Evolutionary conservation across 2,888 invertebrate genomes (phyloP).

Genomic region (Tenthredo notha): DNA sequence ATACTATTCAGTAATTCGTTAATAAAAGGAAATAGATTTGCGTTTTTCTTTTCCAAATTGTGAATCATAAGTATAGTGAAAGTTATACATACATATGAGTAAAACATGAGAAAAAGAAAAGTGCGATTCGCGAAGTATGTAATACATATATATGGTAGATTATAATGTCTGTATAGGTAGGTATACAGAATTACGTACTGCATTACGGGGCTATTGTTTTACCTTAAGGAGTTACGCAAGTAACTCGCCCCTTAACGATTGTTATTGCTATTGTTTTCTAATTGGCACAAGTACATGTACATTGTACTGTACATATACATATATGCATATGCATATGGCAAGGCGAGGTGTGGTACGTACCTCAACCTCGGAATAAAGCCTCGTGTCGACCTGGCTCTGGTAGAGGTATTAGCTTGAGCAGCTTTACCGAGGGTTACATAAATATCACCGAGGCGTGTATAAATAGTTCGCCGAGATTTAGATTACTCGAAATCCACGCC

Average conservation of each 20-base stretch:
- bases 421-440: constrained; percentile 40
- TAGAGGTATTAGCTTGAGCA: constrained; percentile 32
- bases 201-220: constrained; percentile 32
- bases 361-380: constrained; percentile 13
- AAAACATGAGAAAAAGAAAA: not conserved
- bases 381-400: not conserved
- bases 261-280: constrained; percentile 47
- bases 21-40: not conserved
- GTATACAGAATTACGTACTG: not conserved
- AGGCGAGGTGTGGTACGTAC: constrained; percentile 2
- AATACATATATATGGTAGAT: not conserved
- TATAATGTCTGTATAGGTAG: not conserved
- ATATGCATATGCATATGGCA: not conserved
- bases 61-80: not conserved
- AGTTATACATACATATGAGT: not conserved
- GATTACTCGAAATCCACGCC: constrained; percentile 38
- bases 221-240: constrained; percentile 22
- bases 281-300: constrained; percentile 36
- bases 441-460: constrained; percentile 48
- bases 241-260: constrained; percentile 30
- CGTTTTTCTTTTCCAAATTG: not conserved
- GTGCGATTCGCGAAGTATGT: not conserved
- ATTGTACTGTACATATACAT: not conserved
- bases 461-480: constrained; percentile 42
- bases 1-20: not conserved